phyloP scores from a whole-genome alignment of 2,113 vertebrate species.

The Hirundichthys speculiger region DNA sequence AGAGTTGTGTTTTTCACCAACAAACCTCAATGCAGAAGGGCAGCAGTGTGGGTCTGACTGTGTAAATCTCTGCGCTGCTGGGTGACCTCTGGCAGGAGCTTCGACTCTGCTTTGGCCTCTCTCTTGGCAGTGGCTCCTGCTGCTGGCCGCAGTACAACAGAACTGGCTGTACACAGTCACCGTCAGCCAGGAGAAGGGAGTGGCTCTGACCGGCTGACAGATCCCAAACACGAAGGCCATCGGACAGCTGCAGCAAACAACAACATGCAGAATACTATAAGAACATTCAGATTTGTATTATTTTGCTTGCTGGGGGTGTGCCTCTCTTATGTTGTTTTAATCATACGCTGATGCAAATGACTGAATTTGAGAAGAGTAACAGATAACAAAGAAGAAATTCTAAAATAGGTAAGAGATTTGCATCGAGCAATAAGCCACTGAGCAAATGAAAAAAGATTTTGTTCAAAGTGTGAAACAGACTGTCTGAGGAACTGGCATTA shows the following conservation, averaged over 20 bases:
- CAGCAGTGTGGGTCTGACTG: slow-evolving; percentile 81
- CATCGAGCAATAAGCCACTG: background rate
- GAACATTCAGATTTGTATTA: no score
- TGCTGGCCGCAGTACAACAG: slow-evolving; percentile 90
- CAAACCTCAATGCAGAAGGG: slow-evolving; percentile 87
- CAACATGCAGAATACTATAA: background rate
- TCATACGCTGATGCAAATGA: no score
- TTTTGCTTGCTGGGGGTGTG: no score
- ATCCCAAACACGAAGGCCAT: slow-evolving; percentile 87
- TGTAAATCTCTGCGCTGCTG: slow-evolving; percentile 63
- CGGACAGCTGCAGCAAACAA: slow-evolving; percentile 80
- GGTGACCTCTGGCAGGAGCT: slow-evolving; percentile 56
- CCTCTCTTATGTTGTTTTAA: no score
- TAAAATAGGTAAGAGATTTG: no score
- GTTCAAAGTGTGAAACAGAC: background rate
- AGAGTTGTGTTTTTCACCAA: background rate
- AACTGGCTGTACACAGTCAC: slow-evolving; percentile 88
- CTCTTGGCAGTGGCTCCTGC: slow-evolving; percentile 37
- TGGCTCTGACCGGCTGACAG: slow-evolving; percentile 89
- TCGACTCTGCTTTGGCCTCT: slow-evolving; percentile 9
- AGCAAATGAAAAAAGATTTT: background rate
- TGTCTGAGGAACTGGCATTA: no score
- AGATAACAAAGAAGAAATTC: no score
- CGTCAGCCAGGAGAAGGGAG: slow-evolving; percentile 90
- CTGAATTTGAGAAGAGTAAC: no score